These are phyloP conservation scores for Aphis gossypii DNA, from an alignment of 1,140 invertebrate species.

Conservation along the genomic window DNA sequence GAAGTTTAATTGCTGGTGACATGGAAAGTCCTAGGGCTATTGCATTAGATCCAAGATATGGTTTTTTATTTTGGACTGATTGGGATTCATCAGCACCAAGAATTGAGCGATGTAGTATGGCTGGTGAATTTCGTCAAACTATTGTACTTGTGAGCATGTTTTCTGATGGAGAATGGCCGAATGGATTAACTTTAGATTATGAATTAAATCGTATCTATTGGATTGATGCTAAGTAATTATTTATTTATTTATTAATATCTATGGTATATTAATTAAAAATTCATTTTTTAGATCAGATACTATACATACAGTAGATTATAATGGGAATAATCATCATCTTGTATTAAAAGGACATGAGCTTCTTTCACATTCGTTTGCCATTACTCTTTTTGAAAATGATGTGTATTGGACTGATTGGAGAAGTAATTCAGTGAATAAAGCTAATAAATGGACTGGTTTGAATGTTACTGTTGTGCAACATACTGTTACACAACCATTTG, in stretches of 20 bases:
- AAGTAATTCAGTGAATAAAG: conserved; percentile 71
- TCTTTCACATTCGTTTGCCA: conserved; percentile 73
- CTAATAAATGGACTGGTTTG: conserved; percentile 74
- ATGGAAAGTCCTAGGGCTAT: conserved; percentile 88
- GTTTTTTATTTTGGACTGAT: conserved; percentile 75
- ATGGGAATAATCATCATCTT: conserved; percentile 67
- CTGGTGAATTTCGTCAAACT: conserved; percentile 67
- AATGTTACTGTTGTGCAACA: conserved; percentile 69
- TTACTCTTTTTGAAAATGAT: conserved; percentile 71
- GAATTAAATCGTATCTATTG: conserved; percentile 70
- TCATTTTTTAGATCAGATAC: conserved; percentile 74
- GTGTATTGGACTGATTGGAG: conserved; percentile 78
- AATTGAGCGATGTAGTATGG: conserved; percentile 72
- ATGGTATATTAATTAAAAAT: not conserved
- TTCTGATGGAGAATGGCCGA: conserved; percentile 72
- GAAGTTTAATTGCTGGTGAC: conserved; percentile 82
- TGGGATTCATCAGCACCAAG: conserved; percentile 68
- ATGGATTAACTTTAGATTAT: conserved; percentile 74
- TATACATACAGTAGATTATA: conserved; percentile 78
- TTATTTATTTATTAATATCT: not conserved
- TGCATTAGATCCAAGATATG: conserved; percentile 81
- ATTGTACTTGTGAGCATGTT: conserved; percentile 67
- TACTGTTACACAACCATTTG: conserved; percentile 74
- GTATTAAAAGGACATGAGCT: conserved; percentile 68
- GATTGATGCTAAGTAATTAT: conserved; percentile 72